Conservation (phyloP, 2,888 invertebrate species). For the Schizotus pectinicornis region DNA sequence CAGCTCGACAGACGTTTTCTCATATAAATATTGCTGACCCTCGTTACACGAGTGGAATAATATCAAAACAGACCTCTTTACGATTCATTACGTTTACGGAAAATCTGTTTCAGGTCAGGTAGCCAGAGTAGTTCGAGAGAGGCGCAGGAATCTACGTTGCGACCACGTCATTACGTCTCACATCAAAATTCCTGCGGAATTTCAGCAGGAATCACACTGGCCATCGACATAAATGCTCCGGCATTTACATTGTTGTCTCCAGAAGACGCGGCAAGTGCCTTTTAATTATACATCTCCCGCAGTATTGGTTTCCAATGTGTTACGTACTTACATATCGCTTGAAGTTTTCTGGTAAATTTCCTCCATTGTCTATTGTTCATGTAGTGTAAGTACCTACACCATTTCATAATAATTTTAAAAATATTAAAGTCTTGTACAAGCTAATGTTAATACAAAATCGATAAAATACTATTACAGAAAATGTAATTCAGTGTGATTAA, state of each 20-base stretch:
- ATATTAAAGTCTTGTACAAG: conserved; percentile 11
- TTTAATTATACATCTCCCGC: conserved; percentile 16
- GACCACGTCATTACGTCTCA: conserved; percentile 63
- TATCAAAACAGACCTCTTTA: neutral
- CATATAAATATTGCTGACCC: no score
- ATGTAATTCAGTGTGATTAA: conserved; percentile 23
- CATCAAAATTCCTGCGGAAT: conserved; percentile 73
- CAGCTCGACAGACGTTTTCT: no score
- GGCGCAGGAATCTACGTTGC: conserved; percentile 40
- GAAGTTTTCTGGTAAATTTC: neutral
- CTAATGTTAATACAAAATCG: conserved; percentile 25
- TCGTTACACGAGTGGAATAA: no score
- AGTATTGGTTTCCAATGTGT: neutral
- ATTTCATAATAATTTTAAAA: conserved; percentile 17
- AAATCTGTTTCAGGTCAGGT: conserved; percentile 69
- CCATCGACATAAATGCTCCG: conserved; percentile 68
- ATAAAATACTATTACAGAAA: conserved; percentile 20
- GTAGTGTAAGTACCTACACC: conserved; percentile 9
- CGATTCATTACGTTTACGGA: neutral
- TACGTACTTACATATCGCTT: conserved; percentile 20
- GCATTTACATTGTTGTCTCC: conserved; percentile 60
- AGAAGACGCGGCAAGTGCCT: conserved; percentile 33
- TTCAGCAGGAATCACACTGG: conserved; percentile 77
- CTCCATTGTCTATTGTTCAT: no score
- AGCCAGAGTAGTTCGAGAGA: conserved; percentile 74